Base-by-base conservation (phyloP, 2,113 vertebrate species). In the Orientallactaga bullata region DNA sequence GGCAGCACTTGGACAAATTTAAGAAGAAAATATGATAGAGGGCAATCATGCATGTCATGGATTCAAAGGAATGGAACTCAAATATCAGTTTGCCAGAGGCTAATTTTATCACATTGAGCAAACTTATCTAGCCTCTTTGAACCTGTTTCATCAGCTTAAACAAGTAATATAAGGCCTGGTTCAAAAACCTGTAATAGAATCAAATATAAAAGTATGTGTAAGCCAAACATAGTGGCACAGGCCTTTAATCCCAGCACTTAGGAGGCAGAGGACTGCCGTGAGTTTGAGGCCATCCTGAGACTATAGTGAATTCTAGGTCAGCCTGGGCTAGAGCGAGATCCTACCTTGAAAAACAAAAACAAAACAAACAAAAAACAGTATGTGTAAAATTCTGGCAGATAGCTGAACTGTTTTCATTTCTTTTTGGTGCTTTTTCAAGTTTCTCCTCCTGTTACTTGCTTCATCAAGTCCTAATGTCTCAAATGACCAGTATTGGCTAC, bases 81-180 rank as follows among this genome's bases (percentile, higher is more conserved):
- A 90, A 79, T 23, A 5, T 10, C 28, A 78, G 7, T 9, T 86
- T 85, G 11, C 32, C 63, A 30, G 0, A 2, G 10, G 37, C 83
- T 92, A 32, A 42, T 16, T 82, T 30, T 68, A 58, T 35, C 76
- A 35, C 16, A 37, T 2, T 39, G 17, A 66, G 68, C 37, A 93
- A 79, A 39, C 66, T 78, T 11, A 91, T 61, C 69, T 81, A 95
- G 85, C 55, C 17, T 84, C 79, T 30, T 12, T 61, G 61, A 85
- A 7, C 7, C 16, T 95, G 63, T 91, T 87, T 81, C n/a, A 63
- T 61, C 28, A 71, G 51, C 28, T 74, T 32, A 85, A 78, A 77
- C 26, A 88, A 72, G 18, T 79, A 51, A 55, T 71, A 2, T 11
- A 83, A 84, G 55, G 51, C 30, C 26, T 90, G n/a, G 30, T 39